These are phyloP conservation scores for Helicoverpa zea DNA, from an alignment of 1,140 invertebrate species.

Conservation along the genomic window DNA sequence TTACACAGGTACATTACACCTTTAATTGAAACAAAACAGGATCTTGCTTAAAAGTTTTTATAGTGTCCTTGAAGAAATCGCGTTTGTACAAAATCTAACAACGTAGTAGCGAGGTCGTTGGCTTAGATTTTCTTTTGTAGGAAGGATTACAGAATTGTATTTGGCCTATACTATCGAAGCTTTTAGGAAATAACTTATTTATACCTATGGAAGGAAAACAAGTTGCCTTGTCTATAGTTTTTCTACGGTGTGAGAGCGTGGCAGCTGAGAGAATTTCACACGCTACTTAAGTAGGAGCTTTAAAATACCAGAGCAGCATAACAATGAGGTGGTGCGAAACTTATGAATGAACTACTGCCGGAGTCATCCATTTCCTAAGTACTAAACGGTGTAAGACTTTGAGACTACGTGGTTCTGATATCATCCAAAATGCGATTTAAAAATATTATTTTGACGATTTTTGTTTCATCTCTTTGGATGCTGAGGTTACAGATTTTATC, in stretches of 20 bases:
- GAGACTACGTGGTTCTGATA: not conserved
- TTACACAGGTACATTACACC: not conserved
- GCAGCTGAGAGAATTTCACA: not conserved
- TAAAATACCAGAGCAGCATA: conserved; percentile 25
- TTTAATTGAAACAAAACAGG: conserved; percentile 20
- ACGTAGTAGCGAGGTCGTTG: conserved; percentile 24
- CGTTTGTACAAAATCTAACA: conserved; percentile 26
- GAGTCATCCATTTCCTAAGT: not conserved
- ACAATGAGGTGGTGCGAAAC: conserved; percentile 1
- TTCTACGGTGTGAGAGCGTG: not conserved
- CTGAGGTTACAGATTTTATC: too few relatives aligned
- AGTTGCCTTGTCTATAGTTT: not conserved
- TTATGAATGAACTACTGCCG: conserved; percentile 3
- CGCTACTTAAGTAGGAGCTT: not conserved
- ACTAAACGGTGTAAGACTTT: not conserved
- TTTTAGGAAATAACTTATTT: too few relatives aligned
- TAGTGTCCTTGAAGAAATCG: conserved; percentile 23
- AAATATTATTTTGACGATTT: too few relatives aligned
- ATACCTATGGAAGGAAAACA: too few relatives aligned
- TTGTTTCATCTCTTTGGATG: too few relatives aligned
- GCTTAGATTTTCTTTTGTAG: not conserved
- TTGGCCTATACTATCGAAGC: too few relatives aligned
- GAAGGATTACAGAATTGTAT: not conserved
- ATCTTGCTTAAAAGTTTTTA: conserved; percentile 14
- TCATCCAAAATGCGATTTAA: not conserved